Percentiles rank a stretch among this genome's conserved stretches.
phyloP scores from a whole-genome alignment of 2,888 invertebrate species.

The Diadegma fenestrale region DNA sequence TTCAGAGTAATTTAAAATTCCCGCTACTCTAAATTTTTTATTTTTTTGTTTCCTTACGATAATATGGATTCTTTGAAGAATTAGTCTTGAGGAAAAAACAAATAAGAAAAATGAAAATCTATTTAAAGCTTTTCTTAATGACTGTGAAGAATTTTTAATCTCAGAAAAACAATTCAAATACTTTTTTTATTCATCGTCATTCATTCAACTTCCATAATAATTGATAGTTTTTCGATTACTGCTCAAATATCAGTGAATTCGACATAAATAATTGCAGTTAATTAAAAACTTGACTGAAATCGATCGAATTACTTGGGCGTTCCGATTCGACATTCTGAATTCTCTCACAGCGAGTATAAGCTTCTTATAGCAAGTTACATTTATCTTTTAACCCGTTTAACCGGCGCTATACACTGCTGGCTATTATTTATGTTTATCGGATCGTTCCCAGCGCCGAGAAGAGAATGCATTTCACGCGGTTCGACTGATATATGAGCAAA shows the following conservation, averaged over 20 bases:
- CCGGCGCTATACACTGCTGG: background rate
- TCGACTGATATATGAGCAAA: slow-evolving; percentile 35
- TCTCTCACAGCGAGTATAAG: background rate
- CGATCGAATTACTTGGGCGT: slow-evolving; percentile 1
- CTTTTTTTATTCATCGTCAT: no score
- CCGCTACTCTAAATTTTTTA: slow-evolving; percentile 5
- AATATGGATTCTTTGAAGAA: background rate
- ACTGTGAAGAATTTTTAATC: no score
- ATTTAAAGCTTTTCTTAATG: background rate
- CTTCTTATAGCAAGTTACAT: slow-evolving; percentile 9
- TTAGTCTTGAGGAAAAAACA: background rate
- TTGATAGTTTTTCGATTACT: no score
- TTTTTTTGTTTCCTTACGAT: slow-evolving; percentile 6
- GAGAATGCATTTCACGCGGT: slow-evolving; percentile 47
- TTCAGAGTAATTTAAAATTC: slow-evolving; percentile 32
- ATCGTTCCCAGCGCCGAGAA: slow-evolving; percentile 29
- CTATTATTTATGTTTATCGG: slow-evolving; percentile 28
- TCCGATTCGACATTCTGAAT: slow-evolving; percentile 18
- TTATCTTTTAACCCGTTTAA: slow-evolving; percentile 20
- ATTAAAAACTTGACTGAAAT: background rate
- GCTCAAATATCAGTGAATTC: background rate
- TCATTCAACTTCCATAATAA: no score
- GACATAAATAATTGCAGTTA: background rate
- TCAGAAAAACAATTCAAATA: no score
- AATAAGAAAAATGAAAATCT: background rate